A percentile compares a stretch with the other conserved stretches of the same genome.
Evolutionary conservation across 2,797 vertebrate genomes (phyloP).

Genomic region (Coilia nasus): DNA sequence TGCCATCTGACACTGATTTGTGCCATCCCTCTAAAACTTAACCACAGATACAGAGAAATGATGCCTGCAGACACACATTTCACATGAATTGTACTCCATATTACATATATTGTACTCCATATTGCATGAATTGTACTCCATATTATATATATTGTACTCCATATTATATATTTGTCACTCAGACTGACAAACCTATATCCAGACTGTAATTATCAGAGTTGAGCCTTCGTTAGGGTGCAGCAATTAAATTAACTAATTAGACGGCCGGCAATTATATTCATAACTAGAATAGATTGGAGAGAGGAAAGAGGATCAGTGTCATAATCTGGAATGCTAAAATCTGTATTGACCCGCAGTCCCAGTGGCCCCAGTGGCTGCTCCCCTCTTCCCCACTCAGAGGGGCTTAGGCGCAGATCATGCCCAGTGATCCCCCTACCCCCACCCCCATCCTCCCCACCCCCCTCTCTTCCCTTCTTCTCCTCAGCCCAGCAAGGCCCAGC

Average conservation of each 20-base stretch:
- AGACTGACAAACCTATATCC: conserved; percentile 12
- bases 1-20: background rate
- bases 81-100: background rate
- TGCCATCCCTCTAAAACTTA: background rate
- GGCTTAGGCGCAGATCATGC: conserved; percentile 49
- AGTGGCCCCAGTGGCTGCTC: conserved; percentile 33
- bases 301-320: conserved; percentile 23
- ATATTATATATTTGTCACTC: conserved; percentile 14
- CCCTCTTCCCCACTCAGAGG: conserved; percentile 30
- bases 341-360: conserved; percentile 40
- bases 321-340: conserved; percentile 26
- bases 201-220: conserved; percentile 5
- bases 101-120: no score
- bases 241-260: conserved; percentile 27
- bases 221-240: background rate
- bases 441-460: no score
- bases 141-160: background rate
- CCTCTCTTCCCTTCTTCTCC: no score
- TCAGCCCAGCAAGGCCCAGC: no score
- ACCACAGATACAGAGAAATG: background rate
- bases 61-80: background rate
- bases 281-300: conserved; percentile 12
- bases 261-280: conserved; percentile 4
- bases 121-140: no score
- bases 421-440: conserved; percentile 46